A percentile compares a stretch with the other conserved stretches of the same genome.
Conservation (phyloP, 1,140 invertebrate genomes). For the Magallana gigas region DNA sequence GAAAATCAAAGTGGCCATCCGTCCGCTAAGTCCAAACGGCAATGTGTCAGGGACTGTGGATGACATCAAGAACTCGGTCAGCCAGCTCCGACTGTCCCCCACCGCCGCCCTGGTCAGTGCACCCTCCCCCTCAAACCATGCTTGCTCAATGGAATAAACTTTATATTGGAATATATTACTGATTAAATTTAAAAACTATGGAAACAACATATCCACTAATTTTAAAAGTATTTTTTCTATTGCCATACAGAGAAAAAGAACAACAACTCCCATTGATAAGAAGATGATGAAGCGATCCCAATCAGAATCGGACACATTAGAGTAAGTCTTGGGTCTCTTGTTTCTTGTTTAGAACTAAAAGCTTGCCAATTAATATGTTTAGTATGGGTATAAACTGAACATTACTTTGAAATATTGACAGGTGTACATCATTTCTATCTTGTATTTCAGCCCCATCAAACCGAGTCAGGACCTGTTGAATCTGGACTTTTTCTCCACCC, state of each 20-base stretch:
- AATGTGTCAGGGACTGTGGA: conserved; percentile 91
- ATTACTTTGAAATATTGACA: too few relatives aligned
- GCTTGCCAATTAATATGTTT: too few relatives aligned
- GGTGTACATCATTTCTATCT: not conserved
- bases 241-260: conserved; percentile 73
- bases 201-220: too few relatives aligned
- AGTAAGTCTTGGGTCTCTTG: conserved; percentile 76
- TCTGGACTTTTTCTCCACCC: conserved; percentile 87
- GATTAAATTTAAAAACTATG: too few relatives aligned
- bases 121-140: not conserved
- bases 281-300: conserved; percentile 87
- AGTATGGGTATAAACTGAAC: too few relatives aligned
- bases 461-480: conserved; percentile 89
- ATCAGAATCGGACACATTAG: conserved; percentile 88
- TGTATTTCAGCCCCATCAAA: conserved; percentile 46
- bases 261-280: conserved; percentile 83
- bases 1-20: conserved; percentile 96
- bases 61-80: conserved; percentile 94
- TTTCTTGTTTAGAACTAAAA: too few relatives aligned
- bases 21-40: conserved; percentile 88
- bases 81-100: conserved; percentile 93
- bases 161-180: too few relatives aligned
- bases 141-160: too few relatives aligned
- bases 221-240: not conserved
- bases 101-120: conserved; percentile 72